Conservation (phyloP, 2,113 vertebrate species). For the Romanogobio albipinnatus region DNA sequence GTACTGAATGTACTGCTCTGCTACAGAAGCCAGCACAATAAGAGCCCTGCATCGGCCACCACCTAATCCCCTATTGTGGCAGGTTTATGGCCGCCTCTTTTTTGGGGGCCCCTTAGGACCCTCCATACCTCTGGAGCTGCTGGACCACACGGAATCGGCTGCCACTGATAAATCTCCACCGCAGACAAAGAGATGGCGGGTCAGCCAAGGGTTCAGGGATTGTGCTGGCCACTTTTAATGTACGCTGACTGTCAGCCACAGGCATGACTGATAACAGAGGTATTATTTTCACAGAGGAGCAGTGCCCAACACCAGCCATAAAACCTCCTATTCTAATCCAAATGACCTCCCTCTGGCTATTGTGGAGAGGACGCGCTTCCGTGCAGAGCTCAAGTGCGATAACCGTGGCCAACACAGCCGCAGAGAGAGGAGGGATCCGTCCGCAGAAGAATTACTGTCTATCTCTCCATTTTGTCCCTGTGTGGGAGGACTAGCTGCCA, state of each 20-base stretch:
- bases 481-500: constrained; percentile 50
- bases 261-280: constrained; percentile 61
- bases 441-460: constrained; percentile 45
- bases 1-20: constrained; percentile 55
- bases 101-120: constrained; percentile 35
- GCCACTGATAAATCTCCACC: constrained; percentile 62
- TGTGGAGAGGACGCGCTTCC: constrained; percentile 46
- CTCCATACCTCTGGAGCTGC: constrained; percentile 54
- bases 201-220: constrained; percentile 60
- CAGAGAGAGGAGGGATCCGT: constrained; percentile 24
- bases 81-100: constrained; percentile 52
- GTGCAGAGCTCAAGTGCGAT: constrained; percentile 48
- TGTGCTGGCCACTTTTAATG: constrained; percentile 59
- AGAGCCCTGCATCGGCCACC: constrained; percentile 54
- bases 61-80: constrained; percentile 62
- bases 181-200: constrained; percentile 54
- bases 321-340: constrained; percentile 57
- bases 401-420: constrained; percentile 40
- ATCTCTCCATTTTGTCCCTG: constrained; percentile 51
- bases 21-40: constrained; percentile 57
- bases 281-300: constrained; percentile 59
- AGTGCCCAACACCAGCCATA: constrained; percentile 58
- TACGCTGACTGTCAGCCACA: constrained; percentile 54
- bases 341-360: constrained; percentile 59
- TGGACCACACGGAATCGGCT: constrained; percentile 61